A percentile compares a stretch with the other conserved stretches of the same genome.
phyloP scores from a whole-genome alignment of 1,140 invertebrate species.

The Papilio polyxenes region DNA sequence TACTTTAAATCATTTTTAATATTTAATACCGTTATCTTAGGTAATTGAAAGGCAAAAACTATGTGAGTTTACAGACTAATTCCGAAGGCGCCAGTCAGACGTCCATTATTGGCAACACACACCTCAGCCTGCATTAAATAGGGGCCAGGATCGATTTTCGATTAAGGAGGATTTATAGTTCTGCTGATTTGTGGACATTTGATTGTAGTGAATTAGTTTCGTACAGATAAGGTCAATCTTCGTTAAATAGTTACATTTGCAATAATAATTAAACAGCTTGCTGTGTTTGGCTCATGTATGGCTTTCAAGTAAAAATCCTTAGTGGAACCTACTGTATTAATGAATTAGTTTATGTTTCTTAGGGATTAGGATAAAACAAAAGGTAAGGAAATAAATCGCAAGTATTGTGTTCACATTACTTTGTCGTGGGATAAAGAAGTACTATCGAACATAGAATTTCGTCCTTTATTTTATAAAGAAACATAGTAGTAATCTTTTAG shows the following conservation, averaged over 20 bases:
- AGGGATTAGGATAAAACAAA: background rate
- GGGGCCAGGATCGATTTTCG: slow-evolving; percentile 16
- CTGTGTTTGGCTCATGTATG: background rate
- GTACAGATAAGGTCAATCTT: slow-evolving; percentile 5
- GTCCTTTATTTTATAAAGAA: slow-evolving; percentile 27
- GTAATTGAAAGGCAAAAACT: background rate
- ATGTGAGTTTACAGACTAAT: background rate
- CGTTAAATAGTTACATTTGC: slow-evolving; percentile 13
- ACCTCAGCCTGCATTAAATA: slow-evolving; percentile 20
- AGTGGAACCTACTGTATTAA: background rate
- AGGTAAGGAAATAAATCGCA: slow-evolving; percentile 21
- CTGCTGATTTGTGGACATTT: slow-evolving; percentile 3
- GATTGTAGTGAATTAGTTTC: slow-evolving; percentile 13
- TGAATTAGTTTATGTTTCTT: background rate
- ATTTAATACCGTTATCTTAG: background rate
- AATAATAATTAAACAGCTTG: background rate
- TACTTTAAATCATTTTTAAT: background rate
- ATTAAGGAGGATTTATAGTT: slow-evolving; percentile 16
- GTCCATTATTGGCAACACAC: slow-evolving; percentile 15
- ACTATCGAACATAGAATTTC: slow-evolving; percentile 5
- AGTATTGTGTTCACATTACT: slow-evolving; percentile 9
- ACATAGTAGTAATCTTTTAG: slow-evolving; percentile 34
- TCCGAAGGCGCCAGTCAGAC: slow-evolving; percentile 13
- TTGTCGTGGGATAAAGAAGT: slow-evolving; percentile 11
- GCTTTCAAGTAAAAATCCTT: background rate